Evolutionary conservation across 2,888 invertebrate species (phyloP), one percentile per base, ranked within the genome.

Genomic region (Mesoligia furuncula): DNA sequence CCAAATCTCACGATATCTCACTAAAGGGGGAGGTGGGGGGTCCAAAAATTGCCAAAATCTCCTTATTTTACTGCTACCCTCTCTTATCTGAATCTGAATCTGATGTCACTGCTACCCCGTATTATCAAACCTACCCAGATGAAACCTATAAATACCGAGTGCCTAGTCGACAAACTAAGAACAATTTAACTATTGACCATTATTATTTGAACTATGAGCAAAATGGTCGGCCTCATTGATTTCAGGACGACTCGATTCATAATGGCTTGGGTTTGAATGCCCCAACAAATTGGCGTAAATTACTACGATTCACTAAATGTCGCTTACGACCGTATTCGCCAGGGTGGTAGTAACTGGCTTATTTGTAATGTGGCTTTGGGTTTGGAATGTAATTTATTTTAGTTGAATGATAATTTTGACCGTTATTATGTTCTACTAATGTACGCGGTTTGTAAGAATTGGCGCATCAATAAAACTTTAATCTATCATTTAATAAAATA

Each of bases 271-370:
- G 70, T 80, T 79, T 79, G 75, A 87, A 84, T 83, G 72, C 72
- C 64, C 75, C 77, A 77, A 83, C 80, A 86, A 87, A 87, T 87
- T 88, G 80, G 68, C 72, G 81, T 85, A 83, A 86, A 87, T 87
- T 83, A 87, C 80, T 76, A 72, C 80, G 61, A 84, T 87, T 87
- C 79, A 75, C 75, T 71, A 73, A 45, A 75, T 54, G 64, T 67
- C 64, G 64, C 71, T 73, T 68, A 67, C 65, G 64, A 85, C 65
- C 68, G n/a, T 73, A 70, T 70, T 68, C 67, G 48, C 39, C 51
- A 31, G 71, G 61, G 61, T 71, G 51, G 36, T 57, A 70, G 78
- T 45, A 54, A 64, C 62, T 64, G 61, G 42, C 61, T 70, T 73
- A 67, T 79, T 75, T 73, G 69, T 59, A 62, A 61, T 67, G 61